A percentile compares a stretch with the other conserved stretches of the same genome.
Conservation (phyloP, 2,888 invertebrate genomes). For the Drosophila basisetae region DNA sequence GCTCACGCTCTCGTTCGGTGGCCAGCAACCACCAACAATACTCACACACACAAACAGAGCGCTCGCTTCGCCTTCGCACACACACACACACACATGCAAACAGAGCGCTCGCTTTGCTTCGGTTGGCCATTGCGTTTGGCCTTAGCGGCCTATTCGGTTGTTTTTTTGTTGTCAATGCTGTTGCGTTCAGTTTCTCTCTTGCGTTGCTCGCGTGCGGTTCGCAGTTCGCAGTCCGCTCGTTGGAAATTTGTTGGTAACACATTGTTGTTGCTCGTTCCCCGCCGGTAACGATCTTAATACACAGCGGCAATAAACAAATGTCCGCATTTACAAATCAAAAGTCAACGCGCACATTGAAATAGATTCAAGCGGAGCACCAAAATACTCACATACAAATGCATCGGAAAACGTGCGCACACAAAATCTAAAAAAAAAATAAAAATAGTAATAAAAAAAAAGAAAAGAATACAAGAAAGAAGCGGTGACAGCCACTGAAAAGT, state of each 20-base stretch:
- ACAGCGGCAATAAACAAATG: slow-evolving; percentile 60
- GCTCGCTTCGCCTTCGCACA: slow-evolving; percentile 30
- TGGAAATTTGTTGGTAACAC: slow-evolving; percentile 4
- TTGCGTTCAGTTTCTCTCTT: slow-evolving; percentile 61
- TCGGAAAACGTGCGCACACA: slow-evolving; percentile 55
- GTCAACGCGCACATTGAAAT: slow-evolving; percentile 50
- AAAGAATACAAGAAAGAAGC: slow-evolving; percentile 7
- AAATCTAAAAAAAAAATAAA: neutral
- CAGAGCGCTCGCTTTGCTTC: slow-evolving; percentile 42
- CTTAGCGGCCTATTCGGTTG: slow-evolving; percentile 31
- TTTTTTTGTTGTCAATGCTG: slow-evolving; percentile 19
- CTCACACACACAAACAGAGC: slow-evolving; percentile 16
- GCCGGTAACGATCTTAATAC: slow-evolving; percentile 40
- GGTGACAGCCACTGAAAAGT: slow-evolving; percentile 52
- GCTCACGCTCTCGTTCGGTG: slow-evolving; percentile 22
- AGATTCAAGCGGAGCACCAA: slow-evolving; percentile 36
- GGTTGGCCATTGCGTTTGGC: slow-evolving; percentile 67
- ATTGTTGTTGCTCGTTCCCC: slow-evolving; percentile 32
- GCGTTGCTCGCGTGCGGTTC: slow-evolving; percentile 69
- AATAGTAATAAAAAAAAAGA: slow-evolving; percentile 7
- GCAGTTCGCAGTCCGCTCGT: slow-evolving; percentile 53
- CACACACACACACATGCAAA: slow-evolving; percentile 16
- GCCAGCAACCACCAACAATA: slow-evolving; percentile 48
- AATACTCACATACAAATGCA: slow-evolving; percentile 37
- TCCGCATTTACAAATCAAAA: slow-evolving; percentile 61